Conservation (phyloP, 2,888 invertebrate species). For the Alsophila aescularia region DNA sequence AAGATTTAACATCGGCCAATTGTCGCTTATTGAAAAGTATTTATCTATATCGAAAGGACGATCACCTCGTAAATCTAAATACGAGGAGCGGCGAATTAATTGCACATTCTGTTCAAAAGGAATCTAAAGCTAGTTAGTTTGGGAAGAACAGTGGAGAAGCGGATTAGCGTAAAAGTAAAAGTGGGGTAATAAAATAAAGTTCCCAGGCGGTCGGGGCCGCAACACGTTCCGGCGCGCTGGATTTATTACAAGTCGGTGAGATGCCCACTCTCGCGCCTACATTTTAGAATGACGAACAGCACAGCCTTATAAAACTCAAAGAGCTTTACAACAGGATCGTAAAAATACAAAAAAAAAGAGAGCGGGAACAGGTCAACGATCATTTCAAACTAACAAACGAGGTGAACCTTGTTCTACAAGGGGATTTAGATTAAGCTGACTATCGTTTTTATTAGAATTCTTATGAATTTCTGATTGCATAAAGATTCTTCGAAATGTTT, state of each 20-base stretch:
- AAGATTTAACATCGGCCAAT: conserved; percentile 42
- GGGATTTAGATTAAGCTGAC: conserved; percentile 7
- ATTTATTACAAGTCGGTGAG: conserved; percentile 59
- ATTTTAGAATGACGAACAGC: conserved; percentile 36
- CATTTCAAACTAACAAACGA: conserved; percentile 27
- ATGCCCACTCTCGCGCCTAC: conserved; percentile 51
- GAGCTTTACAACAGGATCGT: conserved; percentile 31
- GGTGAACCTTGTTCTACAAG: conserved; percentile 16
- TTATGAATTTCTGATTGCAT: neutral
- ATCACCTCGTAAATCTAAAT: conserved; percentile 30
- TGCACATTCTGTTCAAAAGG: conserved; percentile 23
- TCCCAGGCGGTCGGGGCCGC: conserved; percentile 47
- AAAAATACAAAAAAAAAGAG: conserved; percentile 28
- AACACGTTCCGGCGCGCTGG: conserved; percentile 58
- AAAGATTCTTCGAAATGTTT: conserved; percentile 33
- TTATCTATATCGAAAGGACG: conserved; percentile 29
- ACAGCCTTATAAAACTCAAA: conserved; percentile 32
- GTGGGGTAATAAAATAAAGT: conserved; percentile 72
- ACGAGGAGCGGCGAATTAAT: conserved; percentile 17
- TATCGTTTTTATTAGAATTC: neutral
- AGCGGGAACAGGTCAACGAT: conserved; percentile 29
- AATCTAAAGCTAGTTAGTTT: conserved; percentile 17
- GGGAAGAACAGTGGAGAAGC: conserved; percentile 38
- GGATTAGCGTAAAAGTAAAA: conserved; percentile 68
- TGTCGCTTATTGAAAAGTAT: conserved; percentile 35